Conservation (phyloP, 2,113 vertebrate species). For the Anarrhichthys ocellatus region DNA sequence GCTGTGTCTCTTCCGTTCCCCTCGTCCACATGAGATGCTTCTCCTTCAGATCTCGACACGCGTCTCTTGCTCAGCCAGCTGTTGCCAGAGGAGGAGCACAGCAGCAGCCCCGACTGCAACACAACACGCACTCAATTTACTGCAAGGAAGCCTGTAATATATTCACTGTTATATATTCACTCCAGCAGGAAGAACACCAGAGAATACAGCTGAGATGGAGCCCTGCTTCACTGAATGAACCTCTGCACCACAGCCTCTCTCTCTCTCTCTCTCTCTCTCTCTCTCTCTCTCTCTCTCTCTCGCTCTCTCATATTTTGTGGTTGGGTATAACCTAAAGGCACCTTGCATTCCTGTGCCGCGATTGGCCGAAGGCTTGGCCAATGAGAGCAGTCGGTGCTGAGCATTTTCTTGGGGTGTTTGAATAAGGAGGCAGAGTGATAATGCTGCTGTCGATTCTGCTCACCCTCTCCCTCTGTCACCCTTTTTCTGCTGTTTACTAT, state of each 20-base stretch:
- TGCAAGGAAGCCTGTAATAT: conserved; percentile 72
- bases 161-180: conserved; percentile 72
- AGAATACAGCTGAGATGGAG: conserved; percentile 64
- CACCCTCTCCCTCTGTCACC: conserved; percentile 45
- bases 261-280: conserved; percentile 36
- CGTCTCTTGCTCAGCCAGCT: conserved; percentile 49
- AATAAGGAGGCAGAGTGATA: conserved; percentile 73
- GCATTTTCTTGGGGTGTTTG: conserved; percentile 73
- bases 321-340: conserved; percentile 89
- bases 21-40: conserved; percentile 45
- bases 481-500: conserved; percentile 49
- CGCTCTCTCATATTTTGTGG: conserved; percentile 80
- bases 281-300: conserved; percentile 27
- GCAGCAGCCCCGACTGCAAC: conserved; percentile 52
- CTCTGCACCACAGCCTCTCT: conserved; percentile 74
- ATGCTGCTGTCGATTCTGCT: conserved; percentile 71
- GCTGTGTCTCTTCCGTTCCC: conserved; percentile 2
- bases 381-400: conserved; percentile 65
- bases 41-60: conserved; percentile 38
- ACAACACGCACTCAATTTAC: conserved; percentile 57
- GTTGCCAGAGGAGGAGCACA: conserved; percentile 57
- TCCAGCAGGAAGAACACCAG: conserved; percentile 62
- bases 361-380: conserved; percentile 82
- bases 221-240: conserved; percentile 67
- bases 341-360: conserved; percentile 80